Evolutionary conservation across 1,140 invertebrate genomes (phyloP), one percentile per base, ranked within the genome.

Genomic region (Rhagoletis pomonella): DNA sequence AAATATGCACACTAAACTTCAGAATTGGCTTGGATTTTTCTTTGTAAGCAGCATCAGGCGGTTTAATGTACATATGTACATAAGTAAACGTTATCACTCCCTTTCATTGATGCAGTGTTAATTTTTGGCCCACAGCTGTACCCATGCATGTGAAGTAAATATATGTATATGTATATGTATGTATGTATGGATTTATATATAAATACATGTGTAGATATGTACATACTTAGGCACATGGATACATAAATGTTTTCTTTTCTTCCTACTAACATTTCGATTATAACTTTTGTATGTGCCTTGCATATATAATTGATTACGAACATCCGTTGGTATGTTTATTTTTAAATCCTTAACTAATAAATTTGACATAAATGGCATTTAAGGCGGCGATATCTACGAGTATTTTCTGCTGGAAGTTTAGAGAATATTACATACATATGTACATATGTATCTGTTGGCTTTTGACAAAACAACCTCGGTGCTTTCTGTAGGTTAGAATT

Each of bases 251-350:
- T 87, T 64, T 87, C 44, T 55, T 64, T 55, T 69, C 44, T 47
- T 67, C 62, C 44, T 17, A 39, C 86, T 9, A 19, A 47, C 85
- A 39, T 86, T 58, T 64, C 39, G 42, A 42, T 50, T 69, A 60
- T 69, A 58, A 62, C 44, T 69, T 17, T 69, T 65, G 58, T 17
- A 69, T 87, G 50, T 87, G 64, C 64, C 59, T 86, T 62, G 58
- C 85, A 86, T 86, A 62, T 62, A 86, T 62, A 62, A 86, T 86
- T 86, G 19, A 47, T 65, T 14, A 81, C 47, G 73, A 7, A 81
- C 73, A 81, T 81, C 73, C 73, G 73, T 50, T 81, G 14, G 17
- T 6, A 55, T 55, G 73, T 81, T 81, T 81, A 81, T 81, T 81
- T 81, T 81, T 81, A 81, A 50, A 58, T 81, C 47, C 47, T 81